Evolutionary conservation across 2,113 vertebrate species (phyloP), one percentile per base, ranked within the genome.

Genomic region (Lethenteron reissneri): DNA sequence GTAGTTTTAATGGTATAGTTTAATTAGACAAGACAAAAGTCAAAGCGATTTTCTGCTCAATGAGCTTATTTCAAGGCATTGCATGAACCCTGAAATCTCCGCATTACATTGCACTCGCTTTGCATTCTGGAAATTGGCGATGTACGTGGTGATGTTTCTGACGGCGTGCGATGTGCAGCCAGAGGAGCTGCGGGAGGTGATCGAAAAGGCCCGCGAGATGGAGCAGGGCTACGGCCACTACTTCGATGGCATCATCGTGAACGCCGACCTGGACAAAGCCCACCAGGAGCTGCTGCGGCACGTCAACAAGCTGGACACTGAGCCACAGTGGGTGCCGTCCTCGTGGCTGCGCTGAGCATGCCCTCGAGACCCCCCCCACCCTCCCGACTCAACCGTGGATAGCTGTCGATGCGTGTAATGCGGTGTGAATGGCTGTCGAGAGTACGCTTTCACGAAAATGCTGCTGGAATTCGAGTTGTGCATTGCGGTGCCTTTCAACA

Each of bases 301-400:
- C 77, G 88, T 92, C 76, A 87, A 90, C 75, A 92, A 86, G 80
- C 85, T 96, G 69, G 92, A 96, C 80, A 92, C 86, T 4, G 91
- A 92, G 78, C 91, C 92, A n/a, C 92, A 97, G 81, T 97, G 91
- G 91, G 90, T 95, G 62, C 89, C 92, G 21, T 89, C 87, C 10
- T 85, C 88, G 71, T 97, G 92, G 92, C 80, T 96, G 71, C 85
- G 85, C 76, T 86, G 41, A 41, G 41, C 41, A 41, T 7, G 41
- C 41, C 41, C 41, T 41, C 41, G 41, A 41, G 6, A 41, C 41
- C 41, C 41, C 41, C 41, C 41, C 41, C 41, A 41, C 41, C 41
- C 4, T 3, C 41, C 41, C 41, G 41, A 41, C 41, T 41, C 41
- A 7, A 41, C 41, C 5, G 41, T 41, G 41, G 41, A 5, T 5